These are phyloP conservation scores for Acrossocheilus fasciatus DNA, from an alignment of 2,797 vertebrate species.

Conservation along the genomic window DNA sequence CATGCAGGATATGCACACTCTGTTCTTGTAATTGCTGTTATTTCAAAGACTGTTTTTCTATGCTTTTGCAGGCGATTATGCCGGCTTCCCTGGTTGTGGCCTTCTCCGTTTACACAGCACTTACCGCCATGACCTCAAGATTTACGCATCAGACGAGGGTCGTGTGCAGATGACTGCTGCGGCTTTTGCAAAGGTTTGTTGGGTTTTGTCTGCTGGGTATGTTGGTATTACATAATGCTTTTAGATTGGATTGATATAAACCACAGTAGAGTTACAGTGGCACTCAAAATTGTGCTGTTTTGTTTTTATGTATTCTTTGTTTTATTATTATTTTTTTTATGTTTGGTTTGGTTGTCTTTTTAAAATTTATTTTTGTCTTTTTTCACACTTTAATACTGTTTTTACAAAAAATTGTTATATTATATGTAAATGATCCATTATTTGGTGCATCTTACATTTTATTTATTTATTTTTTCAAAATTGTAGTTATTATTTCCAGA, in stretches of 20 bases:
- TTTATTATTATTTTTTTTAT: neutral
- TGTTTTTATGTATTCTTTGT: neutral
- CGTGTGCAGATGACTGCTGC: slow-evolving; percentile 93
- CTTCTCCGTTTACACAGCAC: slow-evolving; percentile 90
- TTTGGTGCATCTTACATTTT: neutral
- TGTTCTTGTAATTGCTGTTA: neutral
- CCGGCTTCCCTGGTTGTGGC: slow-evolving; percentile 90
- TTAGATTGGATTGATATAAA: neutral
- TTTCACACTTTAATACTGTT: neutral
- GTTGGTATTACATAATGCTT: slow-evolving; percentile 2
- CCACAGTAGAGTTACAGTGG: neutral
- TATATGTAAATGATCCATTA: neutral
- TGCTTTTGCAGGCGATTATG: slow-evolving; percentile 83
- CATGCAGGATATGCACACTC: too few relatives aligned
- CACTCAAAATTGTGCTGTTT: neutral
- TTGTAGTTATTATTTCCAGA: neutral
- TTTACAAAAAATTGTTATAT: neutral
- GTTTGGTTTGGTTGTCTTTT: neutral
- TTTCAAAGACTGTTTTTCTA: neutral
- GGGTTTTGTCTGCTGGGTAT: neutral
- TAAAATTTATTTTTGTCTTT: neutral
- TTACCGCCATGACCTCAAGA: slow-evolving; percentile 91
- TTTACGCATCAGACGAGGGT: slow-evolving; percentile 91
- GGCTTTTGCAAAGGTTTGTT: slow-evolving; percentile 88
- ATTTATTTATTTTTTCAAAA: neutral